phyloP scores from a whole-genome alignment of 2,888 invertebrate species.

The Anthoptus insignis region DNA sequence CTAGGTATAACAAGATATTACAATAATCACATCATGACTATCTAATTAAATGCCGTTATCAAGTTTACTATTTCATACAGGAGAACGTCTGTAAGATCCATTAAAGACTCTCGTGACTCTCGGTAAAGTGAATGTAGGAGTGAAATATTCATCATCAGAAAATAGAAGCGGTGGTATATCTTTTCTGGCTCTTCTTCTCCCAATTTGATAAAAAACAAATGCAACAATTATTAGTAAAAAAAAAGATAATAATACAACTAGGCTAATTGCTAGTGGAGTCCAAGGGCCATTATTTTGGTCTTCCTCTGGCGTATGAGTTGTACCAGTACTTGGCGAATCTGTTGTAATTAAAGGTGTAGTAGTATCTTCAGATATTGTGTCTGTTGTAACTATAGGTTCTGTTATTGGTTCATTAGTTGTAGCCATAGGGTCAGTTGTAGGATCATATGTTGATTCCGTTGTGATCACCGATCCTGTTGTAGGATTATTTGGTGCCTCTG shows the following conservation, averaged over 20 bases:
- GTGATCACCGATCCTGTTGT: constrained; percentile 3
- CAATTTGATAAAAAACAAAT: constrained; percentile 43
- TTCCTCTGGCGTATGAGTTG: constrained; percentile 4
- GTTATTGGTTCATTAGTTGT: constrained; percentile 14
- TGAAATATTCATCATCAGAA: constrained; percentile 51
- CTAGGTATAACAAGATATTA: background rate
- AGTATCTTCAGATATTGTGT: background rate
- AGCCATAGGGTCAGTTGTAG: background rate
- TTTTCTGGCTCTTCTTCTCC: constrained; percentile 31
- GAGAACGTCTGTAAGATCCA: constrained; percentile 38
- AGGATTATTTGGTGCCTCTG: constrained; percentile 9
- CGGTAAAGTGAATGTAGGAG: constrained; percentile 55
- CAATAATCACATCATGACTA: too few species aligned
- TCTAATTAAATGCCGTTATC: too few species aligned
- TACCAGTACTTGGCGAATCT: background rate
- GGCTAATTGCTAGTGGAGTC: constrained; percentile 16
- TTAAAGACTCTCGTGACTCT: constrained; percentile 53
- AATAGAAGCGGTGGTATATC: constrained; percentile 39
- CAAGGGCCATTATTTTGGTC: constrained; percentile 3
- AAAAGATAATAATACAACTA: constrained; percentile 30
- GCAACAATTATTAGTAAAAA: constrained; percentile 40
- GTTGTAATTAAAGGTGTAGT: too few species aligned
- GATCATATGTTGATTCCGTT: background rate
- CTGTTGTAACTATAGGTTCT: constrained; percentile 13
- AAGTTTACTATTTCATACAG: background rate